Evolutionary conservation across 2,888 invertebrate species (phyloP).

Genomic region (Plusia festucae): DNA sequence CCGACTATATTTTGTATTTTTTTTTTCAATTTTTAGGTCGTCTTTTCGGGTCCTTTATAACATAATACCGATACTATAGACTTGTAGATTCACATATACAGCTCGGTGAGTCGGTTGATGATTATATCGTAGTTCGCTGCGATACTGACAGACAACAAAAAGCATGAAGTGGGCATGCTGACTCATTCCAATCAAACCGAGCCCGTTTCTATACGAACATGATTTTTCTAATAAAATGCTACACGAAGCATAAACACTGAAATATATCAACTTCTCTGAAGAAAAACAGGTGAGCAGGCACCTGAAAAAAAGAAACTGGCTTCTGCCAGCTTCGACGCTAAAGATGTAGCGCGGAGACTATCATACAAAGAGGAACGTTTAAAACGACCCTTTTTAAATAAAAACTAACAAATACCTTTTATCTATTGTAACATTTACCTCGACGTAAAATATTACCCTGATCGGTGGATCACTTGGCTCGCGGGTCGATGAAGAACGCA

Average conservation of each 20-base stretch:
- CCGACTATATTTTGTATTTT: not conserved
- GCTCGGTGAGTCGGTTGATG: conserved; percentile 26
- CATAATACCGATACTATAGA: conserved; percentile 19
- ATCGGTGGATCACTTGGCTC: too few relatives aligned
- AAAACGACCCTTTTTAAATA: not conserved
- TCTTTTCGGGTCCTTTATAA: not conserved
- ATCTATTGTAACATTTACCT: conserved; percentile 37
- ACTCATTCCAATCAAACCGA: not conserved
- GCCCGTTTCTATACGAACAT: not conserved
- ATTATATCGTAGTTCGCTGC: conserved; percentile 8
- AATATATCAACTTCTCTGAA: conserved; percentile 1
- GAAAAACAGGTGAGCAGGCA: not conserved
- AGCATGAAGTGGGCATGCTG: conserved; percentile 42
- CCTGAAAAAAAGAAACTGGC: not conserved
- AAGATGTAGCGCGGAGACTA: not conserved
- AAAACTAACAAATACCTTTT: not conserved
- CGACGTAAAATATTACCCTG: too few relatives aligned
- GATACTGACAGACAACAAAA: conserved; percentile 3
- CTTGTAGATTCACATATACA: conserved; percentile 17
- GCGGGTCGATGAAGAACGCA: too few relatives aligned
- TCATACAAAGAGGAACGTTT: not conserved
- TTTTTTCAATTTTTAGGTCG: not conserved
- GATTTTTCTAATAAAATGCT: conserved; percentile 20
- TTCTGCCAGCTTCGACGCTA: not conserved
- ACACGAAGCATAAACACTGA: not conserved